Evolutionary conservation across 2,797 vertebrate species (phyloP).

Genomic region (Takifugu rubripes): DNA sequence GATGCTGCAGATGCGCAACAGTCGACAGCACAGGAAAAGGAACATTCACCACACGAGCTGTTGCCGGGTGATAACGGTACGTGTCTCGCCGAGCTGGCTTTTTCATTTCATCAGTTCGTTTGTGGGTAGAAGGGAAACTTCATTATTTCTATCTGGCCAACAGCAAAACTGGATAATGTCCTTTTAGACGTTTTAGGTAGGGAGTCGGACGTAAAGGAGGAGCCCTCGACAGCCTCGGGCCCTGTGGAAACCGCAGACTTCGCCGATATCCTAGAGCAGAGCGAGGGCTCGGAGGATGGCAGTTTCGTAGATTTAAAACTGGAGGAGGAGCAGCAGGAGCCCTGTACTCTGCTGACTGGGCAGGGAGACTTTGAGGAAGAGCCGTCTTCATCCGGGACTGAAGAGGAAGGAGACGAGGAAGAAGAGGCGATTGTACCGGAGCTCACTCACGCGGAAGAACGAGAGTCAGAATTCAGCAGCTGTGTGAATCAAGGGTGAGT

Average conservation of each 20-base stretch:
- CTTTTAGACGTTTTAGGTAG: conserved; percentile 19
- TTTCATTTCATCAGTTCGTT: conserved; percentile 4
- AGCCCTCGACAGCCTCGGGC: background rate
- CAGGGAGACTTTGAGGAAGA: conserved; percentile 26
- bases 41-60: conserved; percentile 32
- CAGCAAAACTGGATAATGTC: background rate
- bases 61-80: conserved; percentile 38
- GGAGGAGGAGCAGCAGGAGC: conserved; percentile 48
- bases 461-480: conserved; percentile 16
- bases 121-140: background rate
- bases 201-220: conserved; percentile 22
- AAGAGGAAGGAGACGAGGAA: conserved; percentile 16
- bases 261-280: conserved; percentile 8
- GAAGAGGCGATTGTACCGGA: conserved; percentile 10
- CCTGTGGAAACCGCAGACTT: conserved; percentile 21
- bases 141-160: background rate
- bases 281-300: conserved; percentile 15
- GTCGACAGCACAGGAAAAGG: conserved; percentile 48
- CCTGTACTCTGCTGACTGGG: conserved; percentile 29
- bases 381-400: conserved; percentile 16
- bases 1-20: conserved; percentile 52
- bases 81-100: conserved; percentile 9
- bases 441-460: conserved; percentile 25
- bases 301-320: conserved; percentile 21
- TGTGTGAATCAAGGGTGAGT: conserved; percentile 52